Percentiles rank a stretch among this genome's conserved stretches.
Conservation (phyloP, 1,140 invertebrate genomes). For the Pristionchus pacificus region DNA sequence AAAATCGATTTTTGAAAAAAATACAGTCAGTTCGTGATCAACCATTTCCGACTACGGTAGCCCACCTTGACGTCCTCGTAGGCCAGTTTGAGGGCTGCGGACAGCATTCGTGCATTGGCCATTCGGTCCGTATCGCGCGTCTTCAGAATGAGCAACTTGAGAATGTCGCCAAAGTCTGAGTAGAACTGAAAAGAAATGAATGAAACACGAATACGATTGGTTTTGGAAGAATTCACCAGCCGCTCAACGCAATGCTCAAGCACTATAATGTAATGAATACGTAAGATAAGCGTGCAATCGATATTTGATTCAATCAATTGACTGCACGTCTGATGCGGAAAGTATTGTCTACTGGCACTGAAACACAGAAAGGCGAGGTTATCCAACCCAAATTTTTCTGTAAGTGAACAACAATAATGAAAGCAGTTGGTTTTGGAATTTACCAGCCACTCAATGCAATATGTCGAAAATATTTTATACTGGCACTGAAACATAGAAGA, state of each 20-base stretch:
- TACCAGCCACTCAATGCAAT: too few species aligned
- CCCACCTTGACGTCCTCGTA: constrained; percentile 67
- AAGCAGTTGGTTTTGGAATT: too few species aligned
- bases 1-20: too few species aligned
- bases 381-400: too few species aligned
- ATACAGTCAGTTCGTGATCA: too few species aligned
- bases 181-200: constrained; percentile 70
- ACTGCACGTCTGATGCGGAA: constrained; percentile 72
- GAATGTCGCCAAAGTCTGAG: constrained; percentile 99
- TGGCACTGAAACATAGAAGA: too few species aligned
- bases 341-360: constrained; percentile 78
- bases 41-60: too few species aligned
- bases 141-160: constrained; percentile 91
- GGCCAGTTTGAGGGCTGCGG: constrained; percentile 79
- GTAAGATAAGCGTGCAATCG: constrained; percentile 69
- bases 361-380: constrained; percentile 43
- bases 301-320: constrained; percentile 48
- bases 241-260: constrained; percentile 94
- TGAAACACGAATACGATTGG: constrained; percentile 76
- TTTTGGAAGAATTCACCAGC: constrained; percentile 86
- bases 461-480: too few species aligned
- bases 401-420: too few species aligned
- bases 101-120: constrained; percentile 88
- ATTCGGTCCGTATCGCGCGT: constrained; percentile 95
- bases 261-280: constrained; percentile 93